Base-by-base conservation (phyloP, 2,113 vertebrate genomes). In the Puma concolor region DNA sequence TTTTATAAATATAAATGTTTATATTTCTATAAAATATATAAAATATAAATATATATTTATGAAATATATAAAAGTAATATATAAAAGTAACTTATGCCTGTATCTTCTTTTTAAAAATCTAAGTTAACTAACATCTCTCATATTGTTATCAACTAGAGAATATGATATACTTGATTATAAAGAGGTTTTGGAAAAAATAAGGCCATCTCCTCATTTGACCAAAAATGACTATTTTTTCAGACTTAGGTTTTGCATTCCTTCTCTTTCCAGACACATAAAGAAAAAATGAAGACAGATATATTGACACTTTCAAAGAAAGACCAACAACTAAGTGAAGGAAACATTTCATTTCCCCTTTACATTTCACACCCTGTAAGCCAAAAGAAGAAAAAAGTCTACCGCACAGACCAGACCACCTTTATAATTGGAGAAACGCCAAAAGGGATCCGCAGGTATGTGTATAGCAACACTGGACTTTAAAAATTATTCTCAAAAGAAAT, bases 341-440 rank as follows among this genome's bases (percentile, higher is more conserved):
- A 0, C 60, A 50, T 91, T 2, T 76, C 60, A 25, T 74, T 64
- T 84, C 95, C 96, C 48, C 96, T 98, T 6, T 98, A 16, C 27
- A 16, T 98, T 97, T 88, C 85, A 4, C 98, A 99, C 98, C 99
- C 99, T 36, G 99, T 99, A 83, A 98, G 95, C 66, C 99, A 99
- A 98, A 98, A 98, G 92, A 98, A 66, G 85, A 99, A 98, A 90
- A 98, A 97, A n/a, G 96, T 99, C n/a, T 98, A 98, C 91, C 98
- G 67, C 77, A 97, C 98, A 76, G 98, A 96, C 92, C 97, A 98
- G 93, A 95, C 98, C 77, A 99, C 99, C 14, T 98, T 99, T 97
- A 98, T 99, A 87, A 88, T 99, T 71, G 99, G 99, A 97, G 98
- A 99, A 96, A 99, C 99, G 23, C 99, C 99, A 0, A 98, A 98